phyloP scores from a whole-genome alignment of 1,140 invertebrate species.

The Sycophaga agraensis region DNA sequence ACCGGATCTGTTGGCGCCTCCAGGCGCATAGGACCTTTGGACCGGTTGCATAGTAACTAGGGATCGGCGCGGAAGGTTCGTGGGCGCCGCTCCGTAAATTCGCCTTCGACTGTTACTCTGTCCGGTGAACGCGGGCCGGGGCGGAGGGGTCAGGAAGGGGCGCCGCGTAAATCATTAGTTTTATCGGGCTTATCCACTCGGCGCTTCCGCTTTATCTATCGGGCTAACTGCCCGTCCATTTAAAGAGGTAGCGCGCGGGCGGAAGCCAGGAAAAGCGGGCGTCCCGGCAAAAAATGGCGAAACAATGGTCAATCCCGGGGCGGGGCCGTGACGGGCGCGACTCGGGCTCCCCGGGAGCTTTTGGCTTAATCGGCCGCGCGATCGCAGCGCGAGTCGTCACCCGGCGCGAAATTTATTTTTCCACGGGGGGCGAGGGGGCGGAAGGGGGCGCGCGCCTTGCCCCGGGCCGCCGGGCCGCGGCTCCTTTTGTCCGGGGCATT shows the following conservation, averaged over 20 bases:
- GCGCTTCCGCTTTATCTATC: constrained; percentile 51
- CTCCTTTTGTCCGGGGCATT: too few relatives aligned
- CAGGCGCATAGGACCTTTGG: too few relatives aligned
- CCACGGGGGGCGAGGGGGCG: neutral
- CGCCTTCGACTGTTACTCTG: constrained; percentile 36
- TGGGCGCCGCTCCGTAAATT: constrained; percentile 37
- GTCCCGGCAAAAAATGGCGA: constrained; percentile 37
- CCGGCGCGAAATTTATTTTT: constrained; percentile 29
- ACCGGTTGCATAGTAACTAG: constrained; percentile 4
- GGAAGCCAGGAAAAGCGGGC: neutral
- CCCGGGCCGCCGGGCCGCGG: too few relatives aligned
- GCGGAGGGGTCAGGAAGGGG: constrained; percentile 8
- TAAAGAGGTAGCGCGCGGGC: constrained; percentile 5
- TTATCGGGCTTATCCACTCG: constrained; percentile 53
- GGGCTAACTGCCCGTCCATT: constrained; percentile 45
- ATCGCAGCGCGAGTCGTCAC: constrained; percentile 18
- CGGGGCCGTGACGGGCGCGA: neutral
- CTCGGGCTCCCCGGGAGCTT: constrained; percentile 28
- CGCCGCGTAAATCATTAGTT: constrained; percentile 52
- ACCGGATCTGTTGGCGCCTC: neutral
- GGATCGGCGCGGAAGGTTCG: neutral
- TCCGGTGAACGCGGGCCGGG: neutral
- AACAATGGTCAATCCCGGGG: constrained; percentile 38
- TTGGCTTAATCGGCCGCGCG: constrained; percentile 30
- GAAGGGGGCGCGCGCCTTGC: too few relatives aligned